These are phyloP conservation scores for Auanema sp. DNA, from an alignment of 2,888 invertebrate species.

Conservation along the genomic window DNA sequence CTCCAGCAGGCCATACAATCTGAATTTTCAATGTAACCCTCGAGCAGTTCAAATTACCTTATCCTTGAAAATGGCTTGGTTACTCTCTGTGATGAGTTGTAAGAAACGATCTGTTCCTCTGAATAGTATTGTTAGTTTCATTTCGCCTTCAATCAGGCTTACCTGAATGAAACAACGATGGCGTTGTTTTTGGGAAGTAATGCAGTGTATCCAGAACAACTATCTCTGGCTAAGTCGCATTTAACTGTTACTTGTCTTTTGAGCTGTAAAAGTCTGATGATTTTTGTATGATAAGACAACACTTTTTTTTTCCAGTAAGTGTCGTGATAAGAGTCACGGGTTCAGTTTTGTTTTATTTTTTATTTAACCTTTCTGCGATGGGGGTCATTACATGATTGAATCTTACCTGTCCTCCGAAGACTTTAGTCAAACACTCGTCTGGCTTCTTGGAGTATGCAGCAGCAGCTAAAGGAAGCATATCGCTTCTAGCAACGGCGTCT, in stretches of 20 bases:
- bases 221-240: constrained; percentile 40
- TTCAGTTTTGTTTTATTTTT: too few species aligned
- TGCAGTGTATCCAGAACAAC: constrained; percentile 47
- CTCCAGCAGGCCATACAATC: constrained; percentile 34
- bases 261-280: constrained; percentile 24
- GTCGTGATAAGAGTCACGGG: too few species aligned
- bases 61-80: constrained; percentile 34
- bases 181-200: constrained; percentile 31
- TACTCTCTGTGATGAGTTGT: constrained; percentile 46
- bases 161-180: constrained; percentile 53
- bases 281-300: too few species aligned
- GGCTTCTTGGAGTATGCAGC: constrained; percentile 47
- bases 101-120: constrained; percentile 47
- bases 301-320: background rate
- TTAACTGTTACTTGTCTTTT: constrained; percentile 33
- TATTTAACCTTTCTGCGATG: too few species aligned
- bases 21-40: background rate
- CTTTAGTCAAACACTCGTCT: constrained; percentile 32
- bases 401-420: constrained; percentile 26
- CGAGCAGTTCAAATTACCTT: background rate
- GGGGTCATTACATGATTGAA: too few species aligned
- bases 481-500: constrained; percentile 34
- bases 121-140: constrained; percentile 18
- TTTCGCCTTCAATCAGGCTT: background rate
- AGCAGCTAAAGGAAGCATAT: constrained; percentile 42